Base-by-base conservation (phyloP, 2,888 invertebrate genomes). In the Altica lythri region DNA sequence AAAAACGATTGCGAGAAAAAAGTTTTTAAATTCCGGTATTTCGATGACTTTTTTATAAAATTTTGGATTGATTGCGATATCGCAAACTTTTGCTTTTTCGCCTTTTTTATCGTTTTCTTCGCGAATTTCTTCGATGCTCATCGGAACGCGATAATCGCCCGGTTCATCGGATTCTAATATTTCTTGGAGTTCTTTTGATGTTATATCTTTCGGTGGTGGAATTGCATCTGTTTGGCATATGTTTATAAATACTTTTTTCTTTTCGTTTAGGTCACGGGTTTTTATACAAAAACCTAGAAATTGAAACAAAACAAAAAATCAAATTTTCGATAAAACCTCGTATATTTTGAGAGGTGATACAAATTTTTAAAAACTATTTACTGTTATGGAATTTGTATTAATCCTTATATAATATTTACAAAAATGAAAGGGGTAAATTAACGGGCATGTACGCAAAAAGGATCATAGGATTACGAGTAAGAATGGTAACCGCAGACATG, bases 121-220 rank as follows among this genome's bases (percentile, higher is more conserved):
- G 63, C 88, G 86, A 2, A 89, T 84, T 69, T 89, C 88, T 0
- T 93, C 93, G 60, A 95, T 88, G 72, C 94, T 94, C 90, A 95
- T 90, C 0, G 95, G 95, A 35, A 95, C 86, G 57, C 88, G 80
- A 74, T 85, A 95, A 38, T 83, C 83, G 2, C 85, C 82, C 0
- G 88, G 84, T 42, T 80, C 79, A 43, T 88, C 86, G 0, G 88
- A 86, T 56, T 82, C 81, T 16, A 92, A 74, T 48, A 91, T 83
- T 53, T 82, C 80, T 61, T 84, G 78, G 1, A 92, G 78, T 66
- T 90, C 88, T 48, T 84, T 84, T 71, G 86, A 84, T 1, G 82
- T 80, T 30, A 91, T 83, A 65, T 91, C 86, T 65, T 80, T 1
- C 88, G 90, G 51, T 8, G 89, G 86, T 6, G 90, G 90, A 62